Conservation (phyloP, 2,888 invertebrate species). For the Dexiosoma caninum region DNA sequence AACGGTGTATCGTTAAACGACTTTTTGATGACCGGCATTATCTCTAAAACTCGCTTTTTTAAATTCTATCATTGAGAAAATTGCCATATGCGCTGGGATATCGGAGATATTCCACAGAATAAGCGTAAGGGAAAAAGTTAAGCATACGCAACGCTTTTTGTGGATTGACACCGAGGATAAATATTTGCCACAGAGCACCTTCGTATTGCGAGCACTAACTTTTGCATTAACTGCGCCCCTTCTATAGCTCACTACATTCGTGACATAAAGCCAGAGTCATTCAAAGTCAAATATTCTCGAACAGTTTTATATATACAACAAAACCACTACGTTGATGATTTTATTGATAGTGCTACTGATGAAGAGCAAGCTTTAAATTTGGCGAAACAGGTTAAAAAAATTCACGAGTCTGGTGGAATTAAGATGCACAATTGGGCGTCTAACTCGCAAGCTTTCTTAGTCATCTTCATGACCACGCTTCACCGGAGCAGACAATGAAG, state of each 20-base stretch:
- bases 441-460: slow-evolving; percentile 20
- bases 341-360: slow-evolving; percentile 26
- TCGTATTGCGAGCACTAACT: slow-evolving; percentile 45
- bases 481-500: neutral
- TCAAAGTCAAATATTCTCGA: slow-evolving; percentile 49
- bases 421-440: slow-evolving; percentile 20
- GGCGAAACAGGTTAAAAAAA: neutral
- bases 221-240: slow-evolving; percentile 48
- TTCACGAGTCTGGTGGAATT: slow-evolving; percentile 29
- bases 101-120: slow-evolving; percentile 61
- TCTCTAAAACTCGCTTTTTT: slow-evolving; percentile 33
- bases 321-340: slow-evolving; percentile 66
- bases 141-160: slow-evolving; percentile 56
- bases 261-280: neutral
- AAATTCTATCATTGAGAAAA: slow-evolving; percentile 44
- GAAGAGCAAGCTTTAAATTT: slow-evolving; percentile 33
- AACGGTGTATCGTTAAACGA: slow-evolving; percentile 69
- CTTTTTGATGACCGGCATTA: slow-evolving; percentile 48
- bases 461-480: neutral
- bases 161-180: slow-evolving; percentile 44
- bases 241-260: slow-evolving; percentile 51
- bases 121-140: slow-evolving; percentile 39
- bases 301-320: slow-evolving; percentile 65
- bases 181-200: slow-evolving; percentile 13
- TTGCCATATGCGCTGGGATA: slow-evolving; percentile 58